Evolutionary conservation across 2,888 invertebrate species (phyloP).

Genomic region (Pachydiplax longipennis): DNA sequence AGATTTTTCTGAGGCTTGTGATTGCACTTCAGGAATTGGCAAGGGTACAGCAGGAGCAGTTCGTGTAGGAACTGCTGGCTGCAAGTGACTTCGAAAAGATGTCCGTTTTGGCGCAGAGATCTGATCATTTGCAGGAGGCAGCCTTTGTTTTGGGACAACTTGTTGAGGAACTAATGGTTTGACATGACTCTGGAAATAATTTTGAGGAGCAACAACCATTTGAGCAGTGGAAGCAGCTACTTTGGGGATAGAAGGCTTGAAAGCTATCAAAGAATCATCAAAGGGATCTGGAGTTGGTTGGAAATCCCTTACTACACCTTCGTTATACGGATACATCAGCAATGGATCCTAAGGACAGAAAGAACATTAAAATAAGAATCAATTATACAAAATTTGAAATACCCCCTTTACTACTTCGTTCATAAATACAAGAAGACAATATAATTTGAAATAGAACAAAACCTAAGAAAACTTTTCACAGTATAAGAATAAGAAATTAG

Average conservation of each 20-base stretch:
- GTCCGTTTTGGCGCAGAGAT: background rate
- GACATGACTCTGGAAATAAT: background rate
- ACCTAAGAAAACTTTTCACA: too few species aligned
- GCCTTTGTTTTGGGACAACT: background rate
- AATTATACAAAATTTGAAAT: too few species aligned
- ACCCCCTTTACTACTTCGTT: too few species aligned
- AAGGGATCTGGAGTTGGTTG: background rate
- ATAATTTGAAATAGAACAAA: too few species aligned
- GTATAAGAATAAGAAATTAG: too few species aligned
- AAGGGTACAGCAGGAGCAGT: background rate
- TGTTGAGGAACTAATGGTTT: background rate
- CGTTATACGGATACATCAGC: constrained; percentile 68
- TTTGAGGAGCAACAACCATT: background rate
- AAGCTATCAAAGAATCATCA: background rate
- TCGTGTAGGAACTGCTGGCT: background rate
- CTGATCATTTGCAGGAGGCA: background rate
- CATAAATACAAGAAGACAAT: too few species aligned
- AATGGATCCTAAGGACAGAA: constrained; percentile 60
- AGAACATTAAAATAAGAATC: too few species aligned
- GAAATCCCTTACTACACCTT: constrained; percentile 62
- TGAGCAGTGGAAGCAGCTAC: background rate
- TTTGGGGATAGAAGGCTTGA: background rate
- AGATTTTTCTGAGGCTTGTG: background rate
- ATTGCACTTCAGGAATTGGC: background rate
- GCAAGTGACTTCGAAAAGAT: background rate